These are phyloP conservation scores for Piscicola geometra DNA, from an alignment of 2,888 invertebrate genomes.

Conservation along the genomic window DNA sequence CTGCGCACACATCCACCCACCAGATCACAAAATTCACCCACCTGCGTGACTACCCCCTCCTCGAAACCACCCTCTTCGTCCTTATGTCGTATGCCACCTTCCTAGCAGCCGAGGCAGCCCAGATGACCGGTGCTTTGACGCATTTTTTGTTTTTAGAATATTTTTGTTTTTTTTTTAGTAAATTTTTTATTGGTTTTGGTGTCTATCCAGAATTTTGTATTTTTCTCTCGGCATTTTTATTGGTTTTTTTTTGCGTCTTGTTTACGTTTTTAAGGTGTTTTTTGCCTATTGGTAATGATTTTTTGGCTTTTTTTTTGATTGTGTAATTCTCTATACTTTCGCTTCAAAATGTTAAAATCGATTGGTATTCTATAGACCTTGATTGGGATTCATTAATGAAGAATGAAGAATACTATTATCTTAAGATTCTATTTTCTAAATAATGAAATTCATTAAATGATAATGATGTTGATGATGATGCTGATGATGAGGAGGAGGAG, in stretches of 20 bases:
- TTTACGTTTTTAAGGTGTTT: not conserved
- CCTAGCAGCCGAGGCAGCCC: conserved; percentile 88
- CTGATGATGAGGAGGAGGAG: no score
- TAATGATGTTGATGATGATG: no score
- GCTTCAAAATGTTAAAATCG: no score
- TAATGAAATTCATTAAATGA: no score
- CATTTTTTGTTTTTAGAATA: no score
- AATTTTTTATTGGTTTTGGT: not conserved
- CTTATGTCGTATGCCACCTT: conserved; percentile 97
- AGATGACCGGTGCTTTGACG: conserved; percentile 82
- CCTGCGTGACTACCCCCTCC: conserved; percentile 84
- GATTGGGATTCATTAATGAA: no score
- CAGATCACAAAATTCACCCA: conserved; percentile 77
- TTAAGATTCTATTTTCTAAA: no score
- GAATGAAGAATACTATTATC: no score
- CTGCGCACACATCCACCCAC: not conserved
- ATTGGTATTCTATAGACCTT: no score
- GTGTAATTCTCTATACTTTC: no score
- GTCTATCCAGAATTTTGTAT: not conserved
- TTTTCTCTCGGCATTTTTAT: not conserved
- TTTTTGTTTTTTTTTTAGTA: no score
- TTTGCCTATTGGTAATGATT: not conserved
- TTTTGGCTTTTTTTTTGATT: not conserved
- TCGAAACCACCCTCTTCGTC: conserved; percentile 93
- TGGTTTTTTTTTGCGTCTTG: not conserved